phyloP scores from a whole-genome alignment of 2,797 vertebrate species.

The Megalops cyprinoides region DNA sequence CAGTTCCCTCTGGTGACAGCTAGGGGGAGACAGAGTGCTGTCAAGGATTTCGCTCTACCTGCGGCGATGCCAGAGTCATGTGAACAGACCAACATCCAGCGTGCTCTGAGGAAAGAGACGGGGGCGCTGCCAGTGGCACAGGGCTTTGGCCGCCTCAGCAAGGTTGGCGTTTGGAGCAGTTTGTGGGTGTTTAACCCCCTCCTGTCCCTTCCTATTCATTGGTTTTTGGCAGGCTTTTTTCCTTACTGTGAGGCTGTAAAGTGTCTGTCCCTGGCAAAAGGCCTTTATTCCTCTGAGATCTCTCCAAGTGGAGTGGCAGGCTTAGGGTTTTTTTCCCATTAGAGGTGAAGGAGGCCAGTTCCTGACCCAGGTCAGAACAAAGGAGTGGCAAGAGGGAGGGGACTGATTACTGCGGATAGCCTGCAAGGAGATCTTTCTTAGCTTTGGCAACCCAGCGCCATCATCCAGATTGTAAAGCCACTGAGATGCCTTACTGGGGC shows the following conservation, averaged over 20 bases:
- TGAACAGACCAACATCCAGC: constrained; percentile 6
- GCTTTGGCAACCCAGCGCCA: neutral
- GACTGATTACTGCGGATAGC: too few relatives aligned
- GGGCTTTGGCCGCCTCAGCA: neutral
- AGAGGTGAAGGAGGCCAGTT: too few relatives aligned
- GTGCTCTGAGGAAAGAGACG: neutral
- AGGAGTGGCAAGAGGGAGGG: too few relatives aligned
- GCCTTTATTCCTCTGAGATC: too few relatives aligned
- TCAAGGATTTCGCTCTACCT: neutral
- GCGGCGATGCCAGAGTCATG: constrained; percentile 18
- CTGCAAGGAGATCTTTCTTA: too few relatives aligned
- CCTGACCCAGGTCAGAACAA: too few relatives aligned
- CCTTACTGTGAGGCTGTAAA: neutral
- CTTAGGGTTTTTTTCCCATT: too few relatives aligned
- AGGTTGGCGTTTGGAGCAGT: neutral
- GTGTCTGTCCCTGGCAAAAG: neutral
- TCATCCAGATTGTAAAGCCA: neutral
- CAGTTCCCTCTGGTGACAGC: neutral
- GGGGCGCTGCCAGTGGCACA: neutral
- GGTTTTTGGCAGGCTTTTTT: neutral
- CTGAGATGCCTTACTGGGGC: too few relatives aligned
- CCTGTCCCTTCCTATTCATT: neutral
- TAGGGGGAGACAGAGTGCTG: constrained; percentile 1
- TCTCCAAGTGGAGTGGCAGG: too few relatives aligned
- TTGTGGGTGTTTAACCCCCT: neutral